Evolutionary conservation across 2,113 vertebrate species (phyloP).

Genomic region (Cryptomyrus ogoouensis): DNA sequence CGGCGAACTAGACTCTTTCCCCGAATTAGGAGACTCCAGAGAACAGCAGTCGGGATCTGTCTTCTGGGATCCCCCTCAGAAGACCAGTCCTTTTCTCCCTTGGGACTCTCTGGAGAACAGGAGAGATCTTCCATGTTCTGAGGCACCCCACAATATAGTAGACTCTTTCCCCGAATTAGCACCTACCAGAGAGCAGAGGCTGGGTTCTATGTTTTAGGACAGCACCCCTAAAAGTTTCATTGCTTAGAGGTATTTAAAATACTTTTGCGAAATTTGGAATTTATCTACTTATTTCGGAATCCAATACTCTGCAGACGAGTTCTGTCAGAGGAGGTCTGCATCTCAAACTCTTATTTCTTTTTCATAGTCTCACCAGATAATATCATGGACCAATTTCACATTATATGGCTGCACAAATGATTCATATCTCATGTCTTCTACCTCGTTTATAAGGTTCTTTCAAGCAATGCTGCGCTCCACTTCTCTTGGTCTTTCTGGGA

Average conservation of each 20-base stretch:
- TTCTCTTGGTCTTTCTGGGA: not conserved
- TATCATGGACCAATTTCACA: not conserved
- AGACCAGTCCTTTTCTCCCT: not conserved
- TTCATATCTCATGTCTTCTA: not conserved
- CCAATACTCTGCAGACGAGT: not conserved
- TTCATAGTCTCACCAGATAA: not conserved
- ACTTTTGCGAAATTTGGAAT: not conserved
- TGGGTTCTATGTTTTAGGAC: not conserved
- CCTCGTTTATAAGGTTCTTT: not conserved
- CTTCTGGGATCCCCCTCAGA: not conserved
- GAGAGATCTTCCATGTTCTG: not conserved
- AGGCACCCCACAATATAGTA: not conserved
- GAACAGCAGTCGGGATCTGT: not conserved
- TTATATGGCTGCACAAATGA: not conserved
- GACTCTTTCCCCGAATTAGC: not conserved
- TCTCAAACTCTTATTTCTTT: not conserved
- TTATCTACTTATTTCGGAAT: not conserved
- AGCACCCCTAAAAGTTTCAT: not conserved
- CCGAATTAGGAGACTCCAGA: not conserved
- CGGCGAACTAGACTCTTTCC: not conserved
- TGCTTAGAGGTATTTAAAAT: not conserved
- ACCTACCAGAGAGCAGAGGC: not conserved
- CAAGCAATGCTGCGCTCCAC: not conserved
- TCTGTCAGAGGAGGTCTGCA: not conserved
- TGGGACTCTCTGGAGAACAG: not conserved